Conservation (phyloP, 37 sponge, comb jelly and placozoan genomes). For the Beroe ovata region DNA sequence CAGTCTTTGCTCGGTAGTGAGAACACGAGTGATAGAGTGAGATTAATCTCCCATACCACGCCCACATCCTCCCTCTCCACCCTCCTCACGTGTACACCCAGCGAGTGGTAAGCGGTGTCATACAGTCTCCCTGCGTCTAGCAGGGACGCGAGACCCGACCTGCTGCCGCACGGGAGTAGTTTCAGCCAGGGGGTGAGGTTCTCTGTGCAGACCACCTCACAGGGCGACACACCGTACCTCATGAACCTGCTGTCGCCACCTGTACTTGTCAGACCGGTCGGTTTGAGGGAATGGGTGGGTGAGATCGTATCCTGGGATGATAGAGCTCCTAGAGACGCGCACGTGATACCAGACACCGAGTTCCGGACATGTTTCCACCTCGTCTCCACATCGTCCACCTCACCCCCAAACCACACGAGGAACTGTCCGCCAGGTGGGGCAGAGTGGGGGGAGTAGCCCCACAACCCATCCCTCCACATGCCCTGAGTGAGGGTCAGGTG, state of each 20-base stretch:
- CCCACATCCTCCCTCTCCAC: conserved; percentile 58
- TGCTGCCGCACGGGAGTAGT: conserved; percentile 85
- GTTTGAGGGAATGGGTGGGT: conserved; percentile 20
- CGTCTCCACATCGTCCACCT: neutral
- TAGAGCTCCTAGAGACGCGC: conserved; percentile 37
- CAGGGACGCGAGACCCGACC: conserved; percentile 81
- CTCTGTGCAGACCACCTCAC: conserved; percentile 96
- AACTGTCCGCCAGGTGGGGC: conserved; percentile 93
- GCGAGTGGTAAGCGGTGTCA: conserved; percentile 86
- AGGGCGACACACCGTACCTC: conserved; percentile 83
- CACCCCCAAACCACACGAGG: conserved; percentile 82
- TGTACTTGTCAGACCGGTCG: conserved; percentile 18
- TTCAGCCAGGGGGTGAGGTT: conserved; percentile 97
- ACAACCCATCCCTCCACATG: conserved; percentile 79
- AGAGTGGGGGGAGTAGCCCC: conserved; percentile 83
- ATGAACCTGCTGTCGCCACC: conserved; percentile 55
- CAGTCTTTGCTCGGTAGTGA: conserved; percentile 68
- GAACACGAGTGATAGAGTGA: conserved; percentile 67
- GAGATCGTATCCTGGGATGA: conserved; percentile 45
- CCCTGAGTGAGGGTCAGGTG: conserved; percentile 88
- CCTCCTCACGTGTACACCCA: conserved; percentile 75
- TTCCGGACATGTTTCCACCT: conserved; percentile 56
- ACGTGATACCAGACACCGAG: conserved; percentile 55
- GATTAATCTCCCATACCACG: conserved; percentile 71
- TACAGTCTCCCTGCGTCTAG: conserved; percentile 76